phyloP scores from a whole-genome alignment of 2,113 vertebrate genomes.

The Chroicocephalus ridibundus region DNA sequence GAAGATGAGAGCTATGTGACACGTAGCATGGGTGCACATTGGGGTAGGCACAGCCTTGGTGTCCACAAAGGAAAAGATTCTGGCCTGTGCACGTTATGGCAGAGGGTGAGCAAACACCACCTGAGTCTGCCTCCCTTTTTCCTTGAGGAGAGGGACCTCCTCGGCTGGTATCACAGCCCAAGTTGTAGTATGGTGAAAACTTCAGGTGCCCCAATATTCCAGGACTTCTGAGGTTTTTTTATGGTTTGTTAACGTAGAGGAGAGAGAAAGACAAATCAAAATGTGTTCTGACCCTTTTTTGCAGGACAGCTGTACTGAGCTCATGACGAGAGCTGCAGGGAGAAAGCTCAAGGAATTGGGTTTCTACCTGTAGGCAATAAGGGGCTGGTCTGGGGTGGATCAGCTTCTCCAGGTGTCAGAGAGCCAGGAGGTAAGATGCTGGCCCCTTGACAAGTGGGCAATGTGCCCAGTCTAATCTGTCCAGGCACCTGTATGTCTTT shows the following conservation, averaged over 20 bases:
- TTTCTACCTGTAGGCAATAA: background rate
- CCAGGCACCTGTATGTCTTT: background rate
- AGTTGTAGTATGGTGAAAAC: background rate
- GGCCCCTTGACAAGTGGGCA: background rate
- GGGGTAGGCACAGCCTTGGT: background rate
- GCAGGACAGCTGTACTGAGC: background rate
- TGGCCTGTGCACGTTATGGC: rapidly evolving
- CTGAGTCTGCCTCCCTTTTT: background rate
- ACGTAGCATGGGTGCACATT: rapidly evolving
- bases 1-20: background rate
- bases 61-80: background rate
- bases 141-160: background rate
- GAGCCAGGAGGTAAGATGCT: background rate
- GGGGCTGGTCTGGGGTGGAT: background rate
- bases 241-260: background rate
- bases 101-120: background rate
- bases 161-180: background rate
- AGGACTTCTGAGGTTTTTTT: background rate
- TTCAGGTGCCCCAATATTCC: background rate
- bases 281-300: background rate
- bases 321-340: background rate
- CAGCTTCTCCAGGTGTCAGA: background rate
- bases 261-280: background rate
- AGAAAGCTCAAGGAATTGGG: background rate
- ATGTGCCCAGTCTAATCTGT: background rate